Conservation (phyloP, 1,140 invertebrate genomes). For the Brachionus koreanus region DNA sequence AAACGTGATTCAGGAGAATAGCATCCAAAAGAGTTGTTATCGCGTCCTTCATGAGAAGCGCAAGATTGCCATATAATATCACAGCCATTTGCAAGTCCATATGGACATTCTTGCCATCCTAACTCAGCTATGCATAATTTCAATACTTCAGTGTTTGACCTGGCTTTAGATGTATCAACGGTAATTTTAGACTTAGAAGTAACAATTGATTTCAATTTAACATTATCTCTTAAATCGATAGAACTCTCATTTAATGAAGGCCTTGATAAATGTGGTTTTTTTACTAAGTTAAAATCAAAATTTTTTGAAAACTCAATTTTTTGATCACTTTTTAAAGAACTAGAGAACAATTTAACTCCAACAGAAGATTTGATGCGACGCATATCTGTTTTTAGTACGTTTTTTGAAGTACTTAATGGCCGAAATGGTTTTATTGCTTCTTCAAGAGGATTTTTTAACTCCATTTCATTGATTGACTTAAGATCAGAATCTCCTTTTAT, state of each 20-base stretch:
- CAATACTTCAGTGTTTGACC: slow-evolving; percentile 53
- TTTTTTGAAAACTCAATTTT: neutral
- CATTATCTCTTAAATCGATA: neutral
- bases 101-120: slow-evolving; percentile 49
- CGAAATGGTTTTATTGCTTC: neutral
- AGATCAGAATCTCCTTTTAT: neutral
- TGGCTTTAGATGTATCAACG: slow-evolving; percentile 54
- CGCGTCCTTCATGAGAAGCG: slow-evolving; percentile 30
- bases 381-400: neutral
- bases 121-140: slow-evolving; percentile 52
- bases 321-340: neutral
- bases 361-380: neutral
- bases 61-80: slow-evolving; percentile 41
- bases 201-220: neutral
- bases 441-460: neutral
- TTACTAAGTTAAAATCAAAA: neutral
- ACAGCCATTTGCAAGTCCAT: slow-evolving; percentile 29
- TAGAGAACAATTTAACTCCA: neutral
- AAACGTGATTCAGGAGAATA: neutral
- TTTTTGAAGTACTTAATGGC: neutral
- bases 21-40: neutral
- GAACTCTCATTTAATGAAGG: neutral
- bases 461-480: neutral
- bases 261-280: neutral
- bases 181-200: slow-evolving; percentile 47